Evolutionary conservation across 2,797 vertebrate species (phyloP), one percentile per base, ranked within the genome.

Genomic region (Sebastiscus albofasciatus): DNA sequence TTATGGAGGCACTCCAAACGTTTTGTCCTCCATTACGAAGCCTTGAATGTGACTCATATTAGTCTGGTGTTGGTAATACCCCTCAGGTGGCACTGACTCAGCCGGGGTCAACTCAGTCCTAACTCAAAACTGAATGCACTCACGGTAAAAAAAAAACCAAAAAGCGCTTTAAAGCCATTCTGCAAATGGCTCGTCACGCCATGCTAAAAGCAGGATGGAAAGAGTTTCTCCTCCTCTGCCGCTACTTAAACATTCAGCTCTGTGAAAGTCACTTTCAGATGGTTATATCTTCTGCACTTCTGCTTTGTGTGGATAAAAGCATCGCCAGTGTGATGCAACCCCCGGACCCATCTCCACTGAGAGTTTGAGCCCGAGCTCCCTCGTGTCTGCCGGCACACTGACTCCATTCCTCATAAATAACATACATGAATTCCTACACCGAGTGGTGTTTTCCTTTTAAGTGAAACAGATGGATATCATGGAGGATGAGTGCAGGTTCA

Each of bases 401-500:
- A 18, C 58, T 62, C 7, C 5, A 33, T 58, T 34, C 22, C 20
- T 56, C 26, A 67, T n/a, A 62, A 73, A 80, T 54, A 69, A 79
- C 55, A 78, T 12, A 9, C 26, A 26, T 26, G 26, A 31, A 58
- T 11, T 58, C 29, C 26, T 18, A 31, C 4, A 39, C 2, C 5
- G 34, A 58, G 46, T 10, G 3, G 34, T 33, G 58, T 55, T 74
- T 66, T 22, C 5, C 75, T 52, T 9, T 36, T 36, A 11, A 26
- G 67, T 4, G 46, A 71, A 60, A 78, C 20, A 36, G 67, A 73
- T n/a, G 66, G n/a, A 29, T 52, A 67, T 86, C 75, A 70, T 65
- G 2, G 20, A 64, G 84, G 81, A 66, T 36, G 67, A 72, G 59
- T 6, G 59, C 58, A 4, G 61, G 79, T 87, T 81, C n/a, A 16